Conservation (phyloP, 1,140 invertebrate genomes). For the Drosophila ohnishii region DNA sequence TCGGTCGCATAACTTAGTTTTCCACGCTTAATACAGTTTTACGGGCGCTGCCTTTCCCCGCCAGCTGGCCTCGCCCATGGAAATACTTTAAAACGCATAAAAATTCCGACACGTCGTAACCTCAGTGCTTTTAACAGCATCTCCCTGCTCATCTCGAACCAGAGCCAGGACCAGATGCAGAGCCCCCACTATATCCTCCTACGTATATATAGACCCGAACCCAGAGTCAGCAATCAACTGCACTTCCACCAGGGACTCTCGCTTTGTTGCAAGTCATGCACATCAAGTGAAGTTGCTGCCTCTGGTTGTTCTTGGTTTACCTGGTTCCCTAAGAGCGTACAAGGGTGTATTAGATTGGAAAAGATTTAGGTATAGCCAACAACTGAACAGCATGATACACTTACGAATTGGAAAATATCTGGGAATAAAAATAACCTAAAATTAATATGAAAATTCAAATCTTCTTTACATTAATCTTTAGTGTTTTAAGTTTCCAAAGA, state of each 20-base stretch:
- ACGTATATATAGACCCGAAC: background rate
- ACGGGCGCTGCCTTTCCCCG: slow-evolving; percentile 40
- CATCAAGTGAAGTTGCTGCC: slow-evolving; percentile 64
- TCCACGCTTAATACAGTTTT: slow-evolving; percentile 79
- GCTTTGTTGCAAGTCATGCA: slow-evolving; percentile 80
- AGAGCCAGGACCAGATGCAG: background rate
- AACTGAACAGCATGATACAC: background rate
- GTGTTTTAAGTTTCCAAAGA: background rate
- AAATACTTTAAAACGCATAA: slow-evolving; percentile 82
- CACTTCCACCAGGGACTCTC: slow-evolving; percentile 41
- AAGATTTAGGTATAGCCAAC: background rate
- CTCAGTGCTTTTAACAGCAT: slow-evolving; percentile 71
- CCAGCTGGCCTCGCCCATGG: slow-evolving; percentile 27
- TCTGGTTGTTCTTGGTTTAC: slow-evolving; percentile 27
- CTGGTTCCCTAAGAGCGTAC: background rate
- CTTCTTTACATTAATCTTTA: no score
- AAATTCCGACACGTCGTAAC: slow-evolving; percentile 81
- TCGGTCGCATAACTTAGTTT: slow-evolving; percentile 76
- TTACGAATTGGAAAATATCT: background rate
- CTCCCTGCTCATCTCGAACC: slow-evolving; percentile 35
- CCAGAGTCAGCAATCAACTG: slow-evolving; percentile 74
- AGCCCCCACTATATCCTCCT: background rate
- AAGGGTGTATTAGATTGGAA: slow-evolving; percentile 5
- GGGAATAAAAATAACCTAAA: background rate
- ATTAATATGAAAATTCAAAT: background rate